Evolutionary conservation across 2,888 invertebrate species (phyloP).

Genomic region (Latheticus oryzae): DNA sequence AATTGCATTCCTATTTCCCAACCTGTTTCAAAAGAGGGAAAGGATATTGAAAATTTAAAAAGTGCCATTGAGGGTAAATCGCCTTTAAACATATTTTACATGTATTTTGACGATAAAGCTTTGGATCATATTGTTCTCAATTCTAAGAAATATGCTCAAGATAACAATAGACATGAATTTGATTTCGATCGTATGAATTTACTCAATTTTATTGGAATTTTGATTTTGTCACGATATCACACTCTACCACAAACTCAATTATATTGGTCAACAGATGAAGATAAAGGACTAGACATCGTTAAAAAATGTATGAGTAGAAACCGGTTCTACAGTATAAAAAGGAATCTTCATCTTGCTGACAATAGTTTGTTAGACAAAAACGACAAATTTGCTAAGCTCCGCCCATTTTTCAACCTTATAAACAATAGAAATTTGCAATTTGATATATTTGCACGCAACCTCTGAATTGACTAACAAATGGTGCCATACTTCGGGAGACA

Average conservation of each 20-base stretch:
- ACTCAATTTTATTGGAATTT: constrained; percentile 26
- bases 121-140: too few relatives aligned
- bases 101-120: too few relatives aligned
- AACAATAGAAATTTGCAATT: constrained; percentile 48
- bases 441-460: constrained; percentile 47
- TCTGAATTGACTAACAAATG: constrained; percentile 52
- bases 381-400: constrained; percentile 51
- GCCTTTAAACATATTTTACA: too few relatives aligned
- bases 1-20: too few relatives aligned
- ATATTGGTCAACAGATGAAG: constrained; percentile 41
- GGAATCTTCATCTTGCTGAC: constrained; percentile 49
- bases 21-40: too few relatives aligned
- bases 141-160: constrained; percentile 22
- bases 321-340: constrained; percentile 43
- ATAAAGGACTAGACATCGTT: constrained; percentile 29
- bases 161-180: constrained; percentile 36
- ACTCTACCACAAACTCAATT: constrained; percentile 8
- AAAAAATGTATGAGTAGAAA: constrained; percentile 43
- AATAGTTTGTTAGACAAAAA: constrained; percentile 45
- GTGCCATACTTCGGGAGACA: constrained; percentile 50
- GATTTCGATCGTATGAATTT: neutral
- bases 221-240: constrained; percentile 30
- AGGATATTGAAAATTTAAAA: too few relatives aligned
- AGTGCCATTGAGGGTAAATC: too few relatives aligned
- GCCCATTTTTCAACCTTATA: constrained; percentile 47